Conservation (phyloP, 1,140 invertebrate species). For the Pogonognathellus flavescens region DNA sequence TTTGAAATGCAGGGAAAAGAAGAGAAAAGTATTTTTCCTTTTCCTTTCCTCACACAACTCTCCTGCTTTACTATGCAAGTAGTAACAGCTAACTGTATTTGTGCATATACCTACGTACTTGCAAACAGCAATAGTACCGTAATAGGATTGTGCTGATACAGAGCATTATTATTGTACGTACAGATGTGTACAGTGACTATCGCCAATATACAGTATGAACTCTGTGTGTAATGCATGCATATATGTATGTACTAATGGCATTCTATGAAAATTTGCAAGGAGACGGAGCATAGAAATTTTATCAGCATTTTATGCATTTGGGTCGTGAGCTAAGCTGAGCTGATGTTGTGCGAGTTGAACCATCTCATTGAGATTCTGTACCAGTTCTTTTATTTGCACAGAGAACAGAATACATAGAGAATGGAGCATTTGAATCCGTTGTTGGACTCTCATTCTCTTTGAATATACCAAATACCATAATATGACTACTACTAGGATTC, state of each 20-base stretch:
- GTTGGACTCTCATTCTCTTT: no score
- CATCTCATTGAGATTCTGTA: conserved; percentile 40
- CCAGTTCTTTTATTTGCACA: conserved; percentile 44
- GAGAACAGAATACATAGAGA: neutral
- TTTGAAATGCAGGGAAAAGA: neutral
- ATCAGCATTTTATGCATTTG: conserved; percentile 33
- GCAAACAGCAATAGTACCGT: no score
- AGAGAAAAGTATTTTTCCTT: conserved; percentile 20
- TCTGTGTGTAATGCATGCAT: neutral
- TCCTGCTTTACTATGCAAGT: neutral
- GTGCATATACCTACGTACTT: no score
- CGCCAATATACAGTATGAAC: neutral
- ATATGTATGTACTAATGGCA: neutral
- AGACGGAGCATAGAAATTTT: conserved; percentile 12
- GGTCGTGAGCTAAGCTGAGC: conserved; percentile 18
- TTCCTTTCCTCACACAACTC: neutral
- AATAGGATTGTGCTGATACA: no score
- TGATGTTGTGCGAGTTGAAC: conserved; percentile 6
- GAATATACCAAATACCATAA: no score
- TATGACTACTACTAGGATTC: neutral
- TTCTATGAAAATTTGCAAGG: conserved; percentile 38
- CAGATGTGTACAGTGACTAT: neutral
- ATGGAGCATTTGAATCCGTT: neutral
- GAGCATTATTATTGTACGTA: neutral
- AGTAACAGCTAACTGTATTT: neutral